Evolutionary conservation across 1,140 invertebrate species (phyloP).

Genomic region (Xylocopa sonorina): DNA sequence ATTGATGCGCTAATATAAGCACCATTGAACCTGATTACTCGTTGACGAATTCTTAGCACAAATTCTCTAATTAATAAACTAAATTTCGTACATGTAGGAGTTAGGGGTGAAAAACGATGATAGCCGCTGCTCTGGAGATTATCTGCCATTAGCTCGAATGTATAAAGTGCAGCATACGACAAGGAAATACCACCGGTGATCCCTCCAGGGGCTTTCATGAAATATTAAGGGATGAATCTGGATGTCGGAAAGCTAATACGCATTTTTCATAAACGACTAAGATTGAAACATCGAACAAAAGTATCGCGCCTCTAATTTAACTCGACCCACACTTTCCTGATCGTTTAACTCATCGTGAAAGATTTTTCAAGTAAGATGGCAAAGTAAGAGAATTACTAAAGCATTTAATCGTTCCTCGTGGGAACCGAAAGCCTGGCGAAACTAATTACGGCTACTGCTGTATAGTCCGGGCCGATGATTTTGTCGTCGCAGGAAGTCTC

Average conservation of each 20-base stretch:
- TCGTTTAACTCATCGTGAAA: neutral
- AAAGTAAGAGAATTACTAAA: neutral
- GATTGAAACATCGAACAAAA: too few species aligned
- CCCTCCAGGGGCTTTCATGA: too few species aligned
- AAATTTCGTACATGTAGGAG: neutral
- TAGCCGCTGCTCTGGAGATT: too few species aligned
- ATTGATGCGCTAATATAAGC: neutral
- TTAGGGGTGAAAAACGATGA: too few species aligned
- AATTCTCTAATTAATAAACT: neutral
- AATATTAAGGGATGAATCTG: too few species aligned
- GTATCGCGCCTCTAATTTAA: too few species aligned
- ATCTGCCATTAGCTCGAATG: too few species aligned
- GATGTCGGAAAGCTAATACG: too few species aligned
- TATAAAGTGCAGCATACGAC: too few species aligned
- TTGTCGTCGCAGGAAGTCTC: slow-evolving; percentile 29
- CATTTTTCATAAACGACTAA: too few species aligned
- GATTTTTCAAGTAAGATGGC: neutral
- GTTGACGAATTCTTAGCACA: neutral
- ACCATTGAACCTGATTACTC: neutral
- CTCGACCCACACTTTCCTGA: too few species aligned
- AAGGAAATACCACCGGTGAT: too few species aligned
- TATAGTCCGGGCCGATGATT: slow-evolving; percentile 11
- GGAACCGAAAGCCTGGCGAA: slow-evolving; percentile 20
- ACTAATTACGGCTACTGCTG: slow-evolving; percentile 22
- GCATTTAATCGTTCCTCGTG: slow-evolving; percentile 14